Percentiles rank a stretch among this genome's conserved stretches.
Evolutionary conservation across 2,888 invertebrate species (phyloP).

Genomic region (Eutolmus rufibarbis): DNA sequence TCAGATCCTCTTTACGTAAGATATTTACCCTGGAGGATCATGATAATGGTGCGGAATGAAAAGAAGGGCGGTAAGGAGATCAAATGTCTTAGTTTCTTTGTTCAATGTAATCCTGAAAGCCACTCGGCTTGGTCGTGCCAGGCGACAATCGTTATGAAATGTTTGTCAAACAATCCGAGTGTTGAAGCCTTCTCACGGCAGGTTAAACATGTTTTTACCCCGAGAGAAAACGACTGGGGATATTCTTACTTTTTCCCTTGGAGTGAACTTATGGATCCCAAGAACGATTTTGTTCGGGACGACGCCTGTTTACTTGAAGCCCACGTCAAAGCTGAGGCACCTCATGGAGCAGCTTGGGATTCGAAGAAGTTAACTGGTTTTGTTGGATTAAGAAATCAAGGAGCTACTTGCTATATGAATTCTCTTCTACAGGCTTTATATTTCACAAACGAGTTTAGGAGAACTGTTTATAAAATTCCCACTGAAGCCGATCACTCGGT

Average conservation of each 20-base stretch:
- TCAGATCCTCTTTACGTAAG: neutral
- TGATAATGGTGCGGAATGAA: neutral
- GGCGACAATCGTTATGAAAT: neutral
- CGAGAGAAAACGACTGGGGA: constrained; percentile 79
- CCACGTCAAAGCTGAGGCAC: constrained; percentile 85
- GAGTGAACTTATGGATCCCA: constrained; percentile 90
- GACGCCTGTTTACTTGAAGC: constrained; percentile 83
- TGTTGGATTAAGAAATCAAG: constrained; percentile 96
- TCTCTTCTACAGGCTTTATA: constrained; percentile 96
- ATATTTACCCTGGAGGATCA: neutral
- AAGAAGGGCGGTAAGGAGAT: neutral
- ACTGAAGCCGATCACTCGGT: constrained; percentile 97
- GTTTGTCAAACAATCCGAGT: neutral
- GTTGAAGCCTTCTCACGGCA: neutral
- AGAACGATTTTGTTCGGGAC: constrained; percentile 90
- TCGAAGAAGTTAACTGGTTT: constrained; percentile 95
- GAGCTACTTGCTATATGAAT: constrained; percentile 99
- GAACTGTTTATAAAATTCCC: constrained; percentile 99
- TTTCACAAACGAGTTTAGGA: constrained; percentile 89
- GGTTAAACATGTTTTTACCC: neutral
- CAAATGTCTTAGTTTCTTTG: neutral
- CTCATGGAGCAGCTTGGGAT: constrained; percentile 96
- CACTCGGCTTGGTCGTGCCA: neutral
- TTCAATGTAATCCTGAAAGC: neutral
- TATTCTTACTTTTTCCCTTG: constrained; percentile 97